phyloP scores from a whole-genome alignment of 2,888 invertebrate genomes.

The Drosophila pseudotakahashii region DNA sequence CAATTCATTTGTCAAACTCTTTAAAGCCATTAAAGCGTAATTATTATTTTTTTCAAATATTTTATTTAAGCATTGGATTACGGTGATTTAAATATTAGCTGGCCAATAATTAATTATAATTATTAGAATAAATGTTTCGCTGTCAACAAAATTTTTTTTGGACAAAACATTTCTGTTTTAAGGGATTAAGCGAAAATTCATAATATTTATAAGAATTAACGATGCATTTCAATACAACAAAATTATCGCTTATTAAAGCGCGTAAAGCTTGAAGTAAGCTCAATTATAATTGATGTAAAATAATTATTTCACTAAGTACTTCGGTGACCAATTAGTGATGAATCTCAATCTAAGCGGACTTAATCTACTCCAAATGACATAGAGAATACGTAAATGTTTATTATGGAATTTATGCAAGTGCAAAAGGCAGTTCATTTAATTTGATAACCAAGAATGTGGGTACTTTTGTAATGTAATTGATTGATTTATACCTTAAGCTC shows the following conservation, averaged over 20 bases:
- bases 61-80: background rate
- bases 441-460: constrained; percentile 1
- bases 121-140: background rate
- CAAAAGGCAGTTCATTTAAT: constrained; percentile 17
- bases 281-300: constrained; percentile 2
- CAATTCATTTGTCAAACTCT: background rate
- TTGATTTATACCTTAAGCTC: constrained; percentile 8
- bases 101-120: background rate
- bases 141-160: background rate
- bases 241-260: constrained; percentile 2
- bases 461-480: constrained; percentile 11
- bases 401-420: constrained; percentile 16
- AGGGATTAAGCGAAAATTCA: too few species aligned
- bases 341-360: constrained; percentile 7
- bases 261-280: constrained; percentile 9
- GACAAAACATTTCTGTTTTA: background rate
- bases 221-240: constrained; percentile 16
- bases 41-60: constrained; percentile 1
- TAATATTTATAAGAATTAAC: too few species aligned
- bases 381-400: constrained; percentile 17
- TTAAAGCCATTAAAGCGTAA: constrained; percentile 6
- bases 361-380: constrained; percentile 21
- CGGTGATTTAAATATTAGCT: background rate
- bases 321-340: constrained; percentile 32
- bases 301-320: constrained; percentile 7